Evolutionary conservation across 1,140 invertebrate species (phyloP).

Genomic region (Panulirus ornatus): DNA sequence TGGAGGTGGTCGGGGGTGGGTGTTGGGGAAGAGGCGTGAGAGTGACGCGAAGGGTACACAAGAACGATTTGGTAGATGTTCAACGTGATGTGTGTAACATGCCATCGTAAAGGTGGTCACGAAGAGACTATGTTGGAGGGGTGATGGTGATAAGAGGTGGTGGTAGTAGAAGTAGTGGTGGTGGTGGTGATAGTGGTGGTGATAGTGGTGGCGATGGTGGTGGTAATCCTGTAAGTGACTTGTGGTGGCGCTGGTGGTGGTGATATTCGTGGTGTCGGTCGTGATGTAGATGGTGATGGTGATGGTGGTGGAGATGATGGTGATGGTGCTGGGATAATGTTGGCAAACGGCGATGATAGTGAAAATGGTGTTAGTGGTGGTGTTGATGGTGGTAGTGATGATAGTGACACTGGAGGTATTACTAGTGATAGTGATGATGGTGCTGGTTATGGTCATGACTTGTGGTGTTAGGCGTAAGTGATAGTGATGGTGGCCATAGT

Average conservation of each 20-base stretch:
- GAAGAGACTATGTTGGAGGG: constrained; percentile 1
- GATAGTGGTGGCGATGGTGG: background rate
- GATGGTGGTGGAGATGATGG: constrained; percentile 10
- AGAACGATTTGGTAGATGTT: constrained; percentile 43
- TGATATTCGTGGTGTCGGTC: no score
- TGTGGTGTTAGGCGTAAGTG: background rate
- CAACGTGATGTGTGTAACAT: constrained; percentile 38
- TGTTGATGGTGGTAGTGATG: no score
- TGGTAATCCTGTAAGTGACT: no score
- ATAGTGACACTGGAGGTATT: background rate
- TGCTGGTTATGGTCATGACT: background rate
- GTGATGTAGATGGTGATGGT: constrained; percentile 16
- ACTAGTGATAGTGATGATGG: background rate
- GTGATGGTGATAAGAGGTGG: background rate
- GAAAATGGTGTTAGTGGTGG: background rate
- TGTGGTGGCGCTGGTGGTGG: constrained; percentile 19
- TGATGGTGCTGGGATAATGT: background rate
- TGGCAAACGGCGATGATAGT: background rate
- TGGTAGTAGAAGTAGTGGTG: constrained; percentile 13
- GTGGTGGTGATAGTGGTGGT: background rate
- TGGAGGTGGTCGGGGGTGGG: background rate
- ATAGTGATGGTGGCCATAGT: constrained; percentile 1
- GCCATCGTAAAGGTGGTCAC: constrained; percentile 57
- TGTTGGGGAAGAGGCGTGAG: background rate
- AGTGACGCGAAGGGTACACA: background rate